These are phyloP conservation scores for Sparus aurata DNA, from an alignment of 2,797 vertebrate species.

Conservation along the genomic window DNA sequence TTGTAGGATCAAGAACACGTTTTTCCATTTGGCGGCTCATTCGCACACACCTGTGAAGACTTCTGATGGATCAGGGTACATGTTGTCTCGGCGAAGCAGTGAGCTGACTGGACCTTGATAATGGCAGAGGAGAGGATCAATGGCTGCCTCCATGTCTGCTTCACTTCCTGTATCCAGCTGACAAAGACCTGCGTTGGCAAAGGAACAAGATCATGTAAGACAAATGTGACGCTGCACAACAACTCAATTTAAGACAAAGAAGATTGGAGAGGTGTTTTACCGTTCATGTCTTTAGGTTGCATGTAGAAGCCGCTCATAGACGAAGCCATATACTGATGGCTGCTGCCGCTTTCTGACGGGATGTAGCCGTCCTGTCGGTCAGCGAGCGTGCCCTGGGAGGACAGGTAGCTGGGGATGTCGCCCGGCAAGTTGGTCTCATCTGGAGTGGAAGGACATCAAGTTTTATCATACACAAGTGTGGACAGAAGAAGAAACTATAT, in stretches of 20 bases:
- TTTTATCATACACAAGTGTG: neutral
- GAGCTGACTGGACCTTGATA: conserved; percentile 88
- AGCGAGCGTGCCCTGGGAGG: conserved; percentile 95
- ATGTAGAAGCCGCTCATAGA: conserved; percentile 92
- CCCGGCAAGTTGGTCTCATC: conserved; percentile 97
- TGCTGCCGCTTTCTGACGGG: conserved; percentile 93
- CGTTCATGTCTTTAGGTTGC: conserved; percentile 90
- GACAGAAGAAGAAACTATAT: no score
- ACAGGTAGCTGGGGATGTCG: conserved; percentile 97
- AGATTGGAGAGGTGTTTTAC: conserved; percentile 69
- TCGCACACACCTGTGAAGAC: conserved; percentile 84
- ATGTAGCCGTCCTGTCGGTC: conserved; percentile 95
- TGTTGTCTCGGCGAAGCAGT: conserved; percentile 85
- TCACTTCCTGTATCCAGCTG: conserved; percentile 93
- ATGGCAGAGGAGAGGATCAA: conserved; percentile 92
- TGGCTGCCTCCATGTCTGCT: conserved; percentile 88
- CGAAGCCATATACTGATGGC: conserved; percentile 91
- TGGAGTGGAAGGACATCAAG: conserved; percentile 53
- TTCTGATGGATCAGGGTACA: conserved; percentile 88
- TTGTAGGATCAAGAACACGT: neutral
- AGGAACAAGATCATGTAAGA: neutral
- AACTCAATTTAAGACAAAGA: neutral
- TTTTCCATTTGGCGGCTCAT: neutral
- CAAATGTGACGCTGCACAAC: neutral
- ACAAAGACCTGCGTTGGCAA: conserved; percentile 84